Evolutionary conservation across 2,797 vertebrate genomes (phyloP).

Genomic region (Coregonus suidteri): DNA sequence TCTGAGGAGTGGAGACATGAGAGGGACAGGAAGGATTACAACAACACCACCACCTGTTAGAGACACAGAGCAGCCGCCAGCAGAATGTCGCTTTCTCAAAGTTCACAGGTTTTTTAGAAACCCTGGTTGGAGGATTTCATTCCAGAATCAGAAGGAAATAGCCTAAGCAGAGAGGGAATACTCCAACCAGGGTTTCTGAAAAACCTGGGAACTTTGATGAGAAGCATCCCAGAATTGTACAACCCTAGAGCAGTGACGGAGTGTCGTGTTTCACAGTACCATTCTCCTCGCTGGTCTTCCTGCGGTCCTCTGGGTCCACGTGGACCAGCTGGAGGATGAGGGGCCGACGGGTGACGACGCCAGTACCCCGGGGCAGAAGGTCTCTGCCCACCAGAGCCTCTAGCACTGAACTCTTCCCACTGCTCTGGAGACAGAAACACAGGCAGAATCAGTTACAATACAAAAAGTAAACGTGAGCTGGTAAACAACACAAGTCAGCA

Average conservation of each 20-base stretch:
- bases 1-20: conserved; percentile 7
- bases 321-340: conserved; percentile 97
- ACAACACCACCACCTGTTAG: neutral
- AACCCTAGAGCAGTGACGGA: neutral
- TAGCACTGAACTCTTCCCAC: conserved; percentile 97
- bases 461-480: neutral
- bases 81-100: neutral
- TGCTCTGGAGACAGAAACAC: conserved; percentile 83
- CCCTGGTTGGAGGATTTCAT: neutral
- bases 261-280: conserved; percentile 70
- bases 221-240: neutral
- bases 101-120: neutral
- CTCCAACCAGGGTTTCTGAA: neutral
- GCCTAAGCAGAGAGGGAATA: neutral
- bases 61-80: neutral
- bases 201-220: neutral
- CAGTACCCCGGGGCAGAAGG: conserved; percentile 93
- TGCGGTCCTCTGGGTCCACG: conserved; percentile 87
- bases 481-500: neutral
- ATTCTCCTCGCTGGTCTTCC: conserved; percentile 92
- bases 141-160: neutral
- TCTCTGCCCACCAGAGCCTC: conserved; percentile 96
- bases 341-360: conserved; percentile 93
- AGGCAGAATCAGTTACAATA: conserved; percentile 9
- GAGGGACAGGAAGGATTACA: neutral